A percentile compares a stretch with the other conserved stretches of the same genome.
Conservation (phyloP, 2,888 invertebrate genomes). For the Meliscaeva auricollis region DNA sequence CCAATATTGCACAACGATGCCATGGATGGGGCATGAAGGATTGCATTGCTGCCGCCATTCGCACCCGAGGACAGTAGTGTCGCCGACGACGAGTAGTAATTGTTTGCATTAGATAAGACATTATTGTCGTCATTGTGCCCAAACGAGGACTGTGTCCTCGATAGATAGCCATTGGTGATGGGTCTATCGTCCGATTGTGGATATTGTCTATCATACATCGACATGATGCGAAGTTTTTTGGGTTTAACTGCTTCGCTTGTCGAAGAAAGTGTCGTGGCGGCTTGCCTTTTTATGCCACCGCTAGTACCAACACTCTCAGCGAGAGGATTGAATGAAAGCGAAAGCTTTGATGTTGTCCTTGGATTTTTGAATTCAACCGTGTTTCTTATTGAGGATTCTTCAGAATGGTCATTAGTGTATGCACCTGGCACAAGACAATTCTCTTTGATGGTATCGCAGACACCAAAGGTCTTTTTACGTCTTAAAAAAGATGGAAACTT, state of each 20-base stretch:
- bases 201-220: conserved; percentile 82
- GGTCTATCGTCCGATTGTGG: conserved; percentile 79
- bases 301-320: conserved; percentile 31
- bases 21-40: conserved; percentile 85
- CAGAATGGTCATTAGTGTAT: conserved; percentile 47
- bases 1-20: conserved; percentile 94
- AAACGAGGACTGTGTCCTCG: conserved; percentile 77
- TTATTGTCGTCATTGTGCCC: conserved; percentile 68
- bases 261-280: conserved; percentile 51
- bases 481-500: conserved; percentile 77
- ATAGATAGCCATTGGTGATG: conserved; percentile 80
- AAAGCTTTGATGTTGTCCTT: conserved; percentile 58
- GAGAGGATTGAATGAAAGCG: conserved; percentile 64
- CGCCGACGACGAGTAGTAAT: conserved; percentile 70
- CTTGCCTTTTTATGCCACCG: conserved; percentile 58
- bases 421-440: conserved; percentile 58
- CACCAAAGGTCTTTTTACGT: conserved; percentile 53
- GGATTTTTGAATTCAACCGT: conserved; percentile 39
- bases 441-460: conserved; percentile 58
- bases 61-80: conserved; percentile 59
- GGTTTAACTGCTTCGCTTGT: conserved; percentile 47
- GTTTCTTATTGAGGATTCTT: conserved; percentile 37
- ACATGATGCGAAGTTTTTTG: conserved; percentile 79
- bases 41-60: conserved; percentile 78
- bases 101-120: conserved; percentile 54